phyloP scores from a whole-genome alignment of 2,113 vertebrate species.

The Orthonyx spaldingii region DNA sequence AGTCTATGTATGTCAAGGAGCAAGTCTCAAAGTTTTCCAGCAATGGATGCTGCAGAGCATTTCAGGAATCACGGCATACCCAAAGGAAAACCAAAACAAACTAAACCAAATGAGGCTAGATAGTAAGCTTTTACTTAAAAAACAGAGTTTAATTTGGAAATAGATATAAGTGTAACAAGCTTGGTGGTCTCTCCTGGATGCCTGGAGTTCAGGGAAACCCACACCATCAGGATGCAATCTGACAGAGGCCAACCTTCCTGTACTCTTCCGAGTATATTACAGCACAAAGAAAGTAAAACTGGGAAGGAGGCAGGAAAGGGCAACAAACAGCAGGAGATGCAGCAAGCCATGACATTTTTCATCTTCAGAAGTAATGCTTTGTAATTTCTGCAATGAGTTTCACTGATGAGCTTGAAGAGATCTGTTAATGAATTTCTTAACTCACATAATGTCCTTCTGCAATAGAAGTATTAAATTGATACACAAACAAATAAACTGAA shows the following conservation, averaged over 20 bases:
- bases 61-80: not conserved
- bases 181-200: not conserved
- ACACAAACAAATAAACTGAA: not conserved
- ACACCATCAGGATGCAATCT: not conserved
- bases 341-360: not conserved
- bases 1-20: not conserved
- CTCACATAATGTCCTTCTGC: not conserved
- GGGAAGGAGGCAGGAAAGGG: not conserved
- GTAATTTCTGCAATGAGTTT: conserved; percentile 5
- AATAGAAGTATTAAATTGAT: not conserved
- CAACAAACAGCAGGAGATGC: not conserved
- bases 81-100: not conserved
- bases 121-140: not conserved
- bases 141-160: not conserved
- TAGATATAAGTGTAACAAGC: not conserved
- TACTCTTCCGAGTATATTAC: not conserved
- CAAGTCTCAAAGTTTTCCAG: not conserved
- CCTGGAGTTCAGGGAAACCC: not conserved
- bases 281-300: not conserved
- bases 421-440: not conserved
- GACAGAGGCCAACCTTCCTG: rapidly evolving
- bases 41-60: not conserved
- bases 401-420: not conserved
- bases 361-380: not conserved
- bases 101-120: not conserved